A percentile compares a stretch with the other conserved stretches of the same genome.
Evolutionary conservation across 2,888 invertebrate species (phyloP).

Genomic region (Entomobrya proxima): DNA sequence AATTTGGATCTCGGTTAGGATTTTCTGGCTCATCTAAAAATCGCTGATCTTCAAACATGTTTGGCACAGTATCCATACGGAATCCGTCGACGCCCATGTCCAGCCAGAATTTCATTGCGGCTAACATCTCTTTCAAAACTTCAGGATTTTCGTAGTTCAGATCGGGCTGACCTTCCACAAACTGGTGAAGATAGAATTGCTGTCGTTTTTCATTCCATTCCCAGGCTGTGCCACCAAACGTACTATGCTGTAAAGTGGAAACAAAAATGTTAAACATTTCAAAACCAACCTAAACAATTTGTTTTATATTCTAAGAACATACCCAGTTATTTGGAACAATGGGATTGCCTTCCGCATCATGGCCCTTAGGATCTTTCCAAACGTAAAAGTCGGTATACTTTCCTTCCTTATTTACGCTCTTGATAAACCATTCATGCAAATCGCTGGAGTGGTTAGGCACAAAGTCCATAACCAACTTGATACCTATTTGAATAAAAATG

Average conservation of each 20-base stretch:
- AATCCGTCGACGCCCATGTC: conserved; percentile 89
- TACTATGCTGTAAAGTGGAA: conserved; percentile 80
- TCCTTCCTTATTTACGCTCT: conserved; percentile 81
- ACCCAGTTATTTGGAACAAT: conserved; percentile 75
- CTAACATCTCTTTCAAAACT: conserved; percentile 83
- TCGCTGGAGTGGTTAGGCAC: conserved; percentile 85
- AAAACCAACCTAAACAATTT: too few relatives aligned
- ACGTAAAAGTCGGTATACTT: conserved; percentile 86
- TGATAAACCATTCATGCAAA: conserved; percentile 85
- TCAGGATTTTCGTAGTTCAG: conserved; percentile 86
- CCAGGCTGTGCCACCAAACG: conserved; percentile 87
- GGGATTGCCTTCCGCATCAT: conserved; percentile 57
- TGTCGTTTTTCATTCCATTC: conserved; percentile 83
- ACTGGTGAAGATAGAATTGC: conserved; percentile 89
- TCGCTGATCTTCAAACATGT: conserved; percentile 77
- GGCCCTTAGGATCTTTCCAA: conserved; percentile 81
- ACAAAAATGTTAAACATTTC: too few relatives aligned
- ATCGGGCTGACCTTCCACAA: conserved; percentile 84
- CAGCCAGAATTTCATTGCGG: conserved; percentile 85
- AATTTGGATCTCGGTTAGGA: conserved; percentile 60
- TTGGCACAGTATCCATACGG: conserved; percentile 84
- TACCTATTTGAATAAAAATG: conserved; percentile 76
- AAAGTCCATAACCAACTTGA: conserved; percentile 85
- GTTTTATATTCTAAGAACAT: too few relatives aligned
- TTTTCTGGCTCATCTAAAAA: conserved; percentile 78